Conservation (phyloP, 2,113 vertebrate genomes). For the Martes martes region DNA sequence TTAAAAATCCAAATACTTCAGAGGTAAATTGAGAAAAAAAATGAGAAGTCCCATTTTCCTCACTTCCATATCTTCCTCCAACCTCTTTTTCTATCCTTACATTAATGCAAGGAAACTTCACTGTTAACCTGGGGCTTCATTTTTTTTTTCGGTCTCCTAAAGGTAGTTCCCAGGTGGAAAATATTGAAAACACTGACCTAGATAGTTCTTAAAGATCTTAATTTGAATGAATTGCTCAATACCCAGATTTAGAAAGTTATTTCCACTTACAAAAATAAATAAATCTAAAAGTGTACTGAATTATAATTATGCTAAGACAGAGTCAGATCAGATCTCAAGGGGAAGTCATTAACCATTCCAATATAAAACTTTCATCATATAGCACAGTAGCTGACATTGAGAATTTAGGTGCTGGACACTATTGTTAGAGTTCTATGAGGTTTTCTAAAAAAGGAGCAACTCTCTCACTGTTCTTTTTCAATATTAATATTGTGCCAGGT, state of each 20-base stretch:
- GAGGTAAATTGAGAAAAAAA: background rate
- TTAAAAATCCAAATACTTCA: background rate
- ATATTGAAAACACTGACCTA: background rate
- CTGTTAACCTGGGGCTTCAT: background rate
- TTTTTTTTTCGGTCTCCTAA: background rate
- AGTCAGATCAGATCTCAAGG: background rate
- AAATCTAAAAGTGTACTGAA: background rate
- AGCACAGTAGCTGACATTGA: background rate
- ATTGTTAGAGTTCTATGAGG: background rate
- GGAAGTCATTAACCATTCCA: background rate
- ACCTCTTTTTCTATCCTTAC: background rate
- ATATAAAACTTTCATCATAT: background rate
- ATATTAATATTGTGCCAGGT: background rate
- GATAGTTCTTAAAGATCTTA: background rate
- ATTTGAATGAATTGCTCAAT: constrained; percentile 5
- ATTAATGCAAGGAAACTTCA: background rate
- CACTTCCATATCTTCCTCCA: background rate
- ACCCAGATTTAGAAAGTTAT: background rate
- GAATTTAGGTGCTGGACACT: background rate
- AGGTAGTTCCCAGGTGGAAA: background rate
- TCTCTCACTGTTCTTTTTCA: background rate
- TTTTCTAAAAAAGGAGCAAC: constrained; percentile 1
- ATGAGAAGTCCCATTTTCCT: background rate
- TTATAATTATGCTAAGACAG: background rate
- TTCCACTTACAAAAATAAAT: background rate